Evolutionary conservation across 2,888 invertebrate genomes (phyloP).

Genomic region (Cinara cedri): DNA sequence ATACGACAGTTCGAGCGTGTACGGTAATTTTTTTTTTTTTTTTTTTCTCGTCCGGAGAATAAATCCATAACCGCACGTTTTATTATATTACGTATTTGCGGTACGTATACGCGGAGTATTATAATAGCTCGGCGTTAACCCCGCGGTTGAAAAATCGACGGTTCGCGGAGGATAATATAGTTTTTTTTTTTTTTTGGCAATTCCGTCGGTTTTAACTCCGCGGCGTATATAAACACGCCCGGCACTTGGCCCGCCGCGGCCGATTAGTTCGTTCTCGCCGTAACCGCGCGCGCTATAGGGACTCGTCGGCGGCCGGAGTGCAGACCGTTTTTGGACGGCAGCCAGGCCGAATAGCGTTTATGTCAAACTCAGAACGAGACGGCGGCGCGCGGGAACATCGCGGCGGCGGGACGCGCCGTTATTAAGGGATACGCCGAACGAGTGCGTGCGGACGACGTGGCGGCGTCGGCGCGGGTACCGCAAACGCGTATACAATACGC

Average conservation of each 20-base stretch:
- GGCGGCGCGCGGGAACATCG: constrained; percentile 50
- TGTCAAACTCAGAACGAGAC: constrained; percentile 57
- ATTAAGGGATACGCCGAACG: constrained; percentile 42
- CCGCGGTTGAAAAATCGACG: not conserved
- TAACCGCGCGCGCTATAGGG: constrained; percentile 17
- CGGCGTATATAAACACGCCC: constrained; percentile 36
- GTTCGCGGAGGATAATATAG: too few species aligned
- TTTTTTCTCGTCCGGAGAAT: too few species aligned
- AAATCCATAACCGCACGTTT: too few species aligned
- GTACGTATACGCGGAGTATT: too few species aligned
- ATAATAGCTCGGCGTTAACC: too few species aligned
- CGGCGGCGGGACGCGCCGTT: not conserved
- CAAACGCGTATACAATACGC: too few species aligned
- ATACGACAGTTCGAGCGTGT: too few species aligned
- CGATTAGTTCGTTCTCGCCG: constrained; percentile 48
- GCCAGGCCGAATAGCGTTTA: constrained; percentile 53
- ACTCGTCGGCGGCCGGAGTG: not conserved
- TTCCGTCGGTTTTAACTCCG: constrained; percentile 34
- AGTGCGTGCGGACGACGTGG: constrained; percentile 40
- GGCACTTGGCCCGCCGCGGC: constrained; percentile 19
- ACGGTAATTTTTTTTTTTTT: too few species aligned
- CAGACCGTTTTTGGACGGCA: constrained; percentile 41
- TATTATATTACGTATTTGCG: too few species aligned
- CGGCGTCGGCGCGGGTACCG: not conserved
- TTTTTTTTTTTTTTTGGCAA: constrained; percentile 50